A percentile compares a stretch with the other conserved stretches of the same genome.
These are phyloP conservation scores for Lepetodrilus schrolli DNA, from an alignment of 2,888 invertebrate species.

Conservation along the genomic window DNA sequence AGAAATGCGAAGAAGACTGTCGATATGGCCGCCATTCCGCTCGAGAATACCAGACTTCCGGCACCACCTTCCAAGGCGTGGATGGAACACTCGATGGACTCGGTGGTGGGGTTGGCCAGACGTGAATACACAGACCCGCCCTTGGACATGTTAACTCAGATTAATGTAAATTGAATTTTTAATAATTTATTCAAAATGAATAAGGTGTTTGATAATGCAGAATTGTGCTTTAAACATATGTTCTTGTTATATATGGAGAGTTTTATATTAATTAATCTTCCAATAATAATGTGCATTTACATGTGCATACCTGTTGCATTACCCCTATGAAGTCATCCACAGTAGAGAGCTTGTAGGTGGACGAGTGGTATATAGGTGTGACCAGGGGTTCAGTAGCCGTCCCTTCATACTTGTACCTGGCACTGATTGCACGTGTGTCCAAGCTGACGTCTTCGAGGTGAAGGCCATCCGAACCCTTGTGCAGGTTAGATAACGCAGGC, in stretches of 20 bases:
- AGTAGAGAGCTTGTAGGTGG: conserved; percentile 65
- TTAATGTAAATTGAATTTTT: no score
- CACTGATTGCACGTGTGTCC: conserved; percentile 55
- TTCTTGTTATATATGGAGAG: neutral
- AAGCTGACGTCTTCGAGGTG: conserved; percentile 51
- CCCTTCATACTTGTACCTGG: conserved; percentile 45
- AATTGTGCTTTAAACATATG: neutral
- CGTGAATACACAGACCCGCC: conserved; percentile 70
- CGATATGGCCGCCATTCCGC: conserved; percentile 72
- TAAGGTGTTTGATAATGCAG: neutral
- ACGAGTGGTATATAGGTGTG: conserved; percentile 65
- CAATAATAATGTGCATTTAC: neutral
- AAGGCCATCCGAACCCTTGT: conserved; percentile 39
- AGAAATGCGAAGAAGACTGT: conserved; percentile 71
- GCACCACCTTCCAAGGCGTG: conserved; percentile 69
- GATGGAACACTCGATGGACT: conserved; percentile 63
- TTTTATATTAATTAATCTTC: neutral
- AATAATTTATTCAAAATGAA: neutral
- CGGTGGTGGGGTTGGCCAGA: conserved; percentile 61
- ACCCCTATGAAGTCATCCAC: conserved; percentile 63
- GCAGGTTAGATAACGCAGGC: conserved; percentile 39
- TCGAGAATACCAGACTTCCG: conserved; percentile 65
- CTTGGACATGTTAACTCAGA: no score
- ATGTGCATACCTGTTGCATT: conserved; percentile 55
- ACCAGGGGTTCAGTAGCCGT: conserved; percentile 58